These are phyloP conservation scores for Aldrovandia affinis DNA, from an alignment of 2,797 vertebrate species.

Conservation along the genomic window DNA sequence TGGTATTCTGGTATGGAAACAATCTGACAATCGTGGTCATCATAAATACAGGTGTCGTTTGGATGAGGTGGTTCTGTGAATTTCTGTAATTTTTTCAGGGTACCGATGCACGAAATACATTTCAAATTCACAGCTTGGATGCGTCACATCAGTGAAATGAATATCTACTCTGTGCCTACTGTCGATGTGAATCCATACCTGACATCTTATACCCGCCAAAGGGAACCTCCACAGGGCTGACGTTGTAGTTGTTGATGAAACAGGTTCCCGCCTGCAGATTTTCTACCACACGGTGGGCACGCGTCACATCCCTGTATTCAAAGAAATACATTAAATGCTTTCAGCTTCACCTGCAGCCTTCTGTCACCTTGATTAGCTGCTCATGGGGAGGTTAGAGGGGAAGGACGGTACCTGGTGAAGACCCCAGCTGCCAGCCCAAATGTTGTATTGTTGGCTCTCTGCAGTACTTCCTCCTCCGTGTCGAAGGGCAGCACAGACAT, in stretches of 20 bases:
- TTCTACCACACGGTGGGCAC: slow-evolving; percentile 88
- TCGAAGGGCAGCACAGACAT: slow-evolving; percentile 94
- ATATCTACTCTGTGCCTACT: no score
- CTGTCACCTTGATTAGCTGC: not conserved
- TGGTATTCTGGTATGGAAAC: no score
- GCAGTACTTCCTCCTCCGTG: slow-evolving; percentile 88
- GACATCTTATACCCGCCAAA: slow-evolving; percentile 97
- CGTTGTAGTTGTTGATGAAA: slow-evolving; percentile 97
- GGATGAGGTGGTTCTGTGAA: no score
- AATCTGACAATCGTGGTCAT: no score
- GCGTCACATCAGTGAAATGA: no score
- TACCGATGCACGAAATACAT: no score
- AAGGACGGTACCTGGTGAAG: slow-evolving; percentile 85
- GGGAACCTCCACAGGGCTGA: slow-evolving; percentile 85
- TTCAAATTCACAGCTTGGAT: no score
- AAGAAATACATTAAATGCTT: not conserved
- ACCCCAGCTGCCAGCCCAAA: slow-evolving; percentile 93
- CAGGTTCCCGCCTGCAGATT: slow-evolving; percentile 90
- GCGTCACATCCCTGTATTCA: slow-evolving; percentile 82
- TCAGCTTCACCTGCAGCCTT: no score
- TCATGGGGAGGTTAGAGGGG: not conserved
- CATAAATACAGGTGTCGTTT: no score
- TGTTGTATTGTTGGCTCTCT: slow-evolving; percentile 86
- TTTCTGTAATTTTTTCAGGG: no score
- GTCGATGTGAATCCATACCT: slow-evolving; percentile 68